These are phyloP conservation scores for Microcebus ravelobensis DNA, from an alignment of 2,113 vertebrate species.

Conservation along the genomic window DNA sequence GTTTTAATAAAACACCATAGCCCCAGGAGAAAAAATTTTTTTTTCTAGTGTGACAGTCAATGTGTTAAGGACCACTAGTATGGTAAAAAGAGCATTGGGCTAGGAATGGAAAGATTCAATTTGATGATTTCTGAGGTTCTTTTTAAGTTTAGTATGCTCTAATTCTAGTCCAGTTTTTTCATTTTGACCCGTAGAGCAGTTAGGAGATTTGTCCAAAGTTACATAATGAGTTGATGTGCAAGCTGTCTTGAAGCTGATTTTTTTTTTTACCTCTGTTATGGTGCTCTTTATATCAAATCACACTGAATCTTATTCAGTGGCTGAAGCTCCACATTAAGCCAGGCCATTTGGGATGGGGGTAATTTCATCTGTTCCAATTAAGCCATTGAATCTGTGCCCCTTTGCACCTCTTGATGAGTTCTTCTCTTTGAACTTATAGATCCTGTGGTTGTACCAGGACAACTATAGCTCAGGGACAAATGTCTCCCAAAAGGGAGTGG, in stretches of 20 bases:
- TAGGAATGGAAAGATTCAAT: background rate
- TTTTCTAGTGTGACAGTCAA: too few species aligned
- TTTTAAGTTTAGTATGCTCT: background rate
- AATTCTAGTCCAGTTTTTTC: background rate
- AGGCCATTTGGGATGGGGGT: background rate
- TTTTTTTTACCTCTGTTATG: background rate
- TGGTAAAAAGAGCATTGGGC: background rate
- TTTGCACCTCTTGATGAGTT: background rate
- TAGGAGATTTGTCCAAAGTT: background rate
- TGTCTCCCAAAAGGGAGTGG: background rate
- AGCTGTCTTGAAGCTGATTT: background rate
- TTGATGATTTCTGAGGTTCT: background rate
- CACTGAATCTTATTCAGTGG: background rate
- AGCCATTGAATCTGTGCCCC: background rate
- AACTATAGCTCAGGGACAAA: background rate
- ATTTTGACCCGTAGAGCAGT: background rate
- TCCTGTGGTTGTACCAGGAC: background rate
- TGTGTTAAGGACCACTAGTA: background rate
- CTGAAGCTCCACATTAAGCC: background rate
- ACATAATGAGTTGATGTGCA: background rate
- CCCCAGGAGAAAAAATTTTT: too few species aligned
- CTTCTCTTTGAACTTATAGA: background rate
- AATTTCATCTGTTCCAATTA: background rate
- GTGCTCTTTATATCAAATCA: background rate
- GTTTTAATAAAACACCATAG: too few species aligned